These are phyloP conservation scores for Turritopsis rubra DNA, from an alignment of 30 jellyfish, hydroid and myxozoan species.

Conservation along the genomic window DNA sequence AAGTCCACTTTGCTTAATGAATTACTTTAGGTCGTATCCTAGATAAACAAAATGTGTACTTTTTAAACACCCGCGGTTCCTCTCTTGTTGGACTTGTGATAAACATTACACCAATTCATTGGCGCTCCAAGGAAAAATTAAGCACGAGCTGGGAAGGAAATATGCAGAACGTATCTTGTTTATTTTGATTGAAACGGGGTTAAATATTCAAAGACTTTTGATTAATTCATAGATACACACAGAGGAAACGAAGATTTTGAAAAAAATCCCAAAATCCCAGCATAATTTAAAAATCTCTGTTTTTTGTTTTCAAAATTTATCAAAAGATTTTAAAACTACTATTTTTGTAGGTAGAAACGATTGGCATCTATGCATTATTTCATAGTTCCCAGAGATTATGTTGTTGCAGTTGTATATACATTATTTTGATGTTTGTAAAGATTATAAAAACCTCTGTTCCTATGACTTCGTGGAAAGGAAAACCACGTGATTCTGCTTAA, in stretches of 20 bases:
- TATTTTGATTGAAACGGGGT: no score
- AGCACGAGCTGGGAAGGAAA: not conserved
- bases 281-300: not conserved
- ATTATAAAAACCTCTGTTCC: no score
- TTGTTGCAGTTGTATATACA: not conserved
- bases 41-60: not conserved
- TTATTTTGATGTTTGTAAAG: not conserved
- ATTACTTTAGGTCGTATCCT: not conserved
- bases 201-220: no score
- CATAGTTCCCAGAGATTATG: no score
- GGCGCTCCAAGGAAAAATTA: not conserved
- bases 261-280: not conserved
- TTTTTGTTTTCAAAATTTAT: not conserved
- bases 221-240: no score
- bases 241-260: no score
- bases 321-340: not conserved
- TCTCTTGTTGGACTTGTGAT: not conserved
- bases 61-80: not conserved
- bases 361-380: no score
- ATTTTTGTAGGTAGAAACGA: no score
- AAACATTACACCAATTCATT: not conserved
- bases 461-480: not conserved
- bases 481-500: not conserved
- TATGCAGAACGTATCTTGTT: not conserved
- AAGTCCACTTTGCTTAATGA: not conserved